A percentile compares a stretch with the other conserved stretches of the same genome.
phyloP scores from a whole-genome alignment of 2,888 invertebrate genomes.

The Orthonevra nobilis region DNA sequence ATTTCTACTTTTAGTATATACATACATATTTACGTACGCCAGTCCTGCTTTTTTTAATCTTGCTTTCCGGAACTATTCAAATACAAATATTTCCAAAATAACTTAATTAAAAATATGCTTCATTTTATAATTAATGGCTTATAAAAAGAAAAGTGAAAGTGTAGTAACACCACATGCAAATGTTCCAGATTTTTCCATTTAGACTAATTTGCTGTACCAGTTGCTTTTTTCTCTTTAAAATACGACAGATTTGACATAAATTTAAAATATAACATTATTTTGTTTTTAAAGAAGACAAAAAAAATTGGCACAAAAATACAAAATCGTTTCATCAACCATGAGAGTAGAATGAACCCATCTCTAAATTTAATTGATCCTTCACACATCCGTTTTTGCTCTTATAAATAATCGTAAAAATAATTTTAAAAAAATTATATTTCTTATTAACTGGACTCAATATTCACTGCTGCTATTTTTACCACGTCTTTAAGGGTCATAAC shows the following conservation, averaged over 20 bases:
- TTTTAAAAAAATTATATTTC: neutral
- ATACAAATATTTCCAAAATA: no score
- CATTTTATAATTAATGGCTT: neutral
- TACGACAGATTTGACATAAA: constrained; percentile 5
- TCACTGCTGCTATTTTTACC: no score
- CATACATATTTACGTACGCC: neutral
- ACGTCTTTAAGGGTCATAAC: no score
- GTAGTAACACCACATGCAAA: neutral
- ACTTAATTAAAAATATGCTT: no score
- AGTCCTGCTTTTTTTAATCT: no score
- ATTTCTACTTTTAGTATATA: neutral
- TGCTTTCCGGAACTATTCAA: no score
- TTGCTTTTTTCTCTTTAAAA: constrained; percentile 7
- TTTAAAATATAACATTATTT: constrained; percentile 19
- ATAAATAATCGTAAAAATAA: constrained; percentile 47
- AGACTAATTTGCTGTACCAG: constrained; percentile 2
- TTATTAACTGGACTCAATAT: constrained; percentile 22
- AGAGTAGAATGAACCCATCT: constrained; percentile 59
- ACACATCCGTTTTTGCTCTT: constrained; percentile 13
- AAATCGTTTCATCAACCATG: constrained; percentile 45
- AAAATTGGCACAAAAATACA: constrained; percentile 42
- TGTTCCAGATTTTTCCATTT: constrained; percentile 20
- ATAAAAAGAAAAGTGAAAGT: neutral
- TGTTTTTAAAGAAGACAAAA: constrained; percentile 13
- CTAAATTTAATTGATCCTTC: constrained; percentile 47